Evolutionary conservation across 2,113 vertebrate species (phyloP).

Genomic region (Atractosteus spatula): DNA sequence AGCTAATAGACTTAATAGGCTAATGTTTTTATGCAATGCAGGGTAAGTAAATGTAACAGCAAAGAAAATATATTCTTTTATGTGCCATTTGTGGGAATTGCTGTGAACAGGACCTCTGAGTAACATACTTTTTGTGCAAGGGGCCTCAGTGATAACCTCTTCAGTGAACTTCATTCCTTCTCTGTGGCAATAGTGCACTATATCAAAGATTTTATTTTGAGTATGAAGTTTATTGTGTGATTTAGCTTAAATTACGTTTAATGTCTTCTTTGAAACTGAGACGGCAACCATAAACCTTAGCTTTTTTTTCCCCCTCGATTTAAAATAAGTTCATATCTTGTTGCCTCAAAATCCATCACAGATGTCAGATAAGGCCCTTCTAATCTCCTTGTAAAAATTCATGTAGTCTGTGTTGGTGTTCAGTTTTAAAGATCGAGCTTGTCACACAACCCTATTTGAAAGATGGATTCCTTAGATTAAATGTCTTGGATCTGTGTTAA

Average conservation of each 20-base stretch:
- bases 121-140: too few species aligned
- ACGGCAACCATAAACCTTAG: slow-evolving; percentile 26
- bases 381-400: slow-evolving; percentile 30
- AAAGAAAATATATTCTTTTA: too few species aligned
- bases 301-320: slow-evolving; percentile 7
- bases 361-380: slow-evolving; percentile 23
- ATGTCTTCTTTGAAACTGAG: slow-evolving; percentile 29
- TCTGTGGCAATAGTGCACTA: too few species aligned
- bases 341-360: slow-evolving; percentile 26
- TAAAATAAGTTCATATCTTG: neutral
- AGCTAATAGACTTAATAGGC: too few species aligned
- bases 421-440: slow-evolving; percentile 18
- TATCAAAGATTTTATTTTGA: neutral
- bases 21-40: too few species aligned
- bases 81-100: too few species aligned
- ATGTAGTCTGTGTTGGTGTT: slow-evolving; percentile 13
- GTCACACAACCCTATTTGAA: slow-evolving; percentile 6
- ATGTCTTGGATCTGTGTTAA: neutral
- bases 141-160: too few species aligned
- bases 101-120: too few species aligned
- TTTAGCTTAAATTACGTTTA: slow-evolving; percentile 15
- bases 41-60: too few species aligned
- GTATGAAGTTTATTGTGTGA: slow-evolving; percentile 14
- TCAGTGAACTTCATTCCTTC: too few species aligned
- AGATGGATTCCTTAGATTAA: slow-evolving; percentile 8